Base-by-base conservation (phyloP, 2,113 vertebrate species). In the Cyanoramphus novaezelandiae region DNA sequence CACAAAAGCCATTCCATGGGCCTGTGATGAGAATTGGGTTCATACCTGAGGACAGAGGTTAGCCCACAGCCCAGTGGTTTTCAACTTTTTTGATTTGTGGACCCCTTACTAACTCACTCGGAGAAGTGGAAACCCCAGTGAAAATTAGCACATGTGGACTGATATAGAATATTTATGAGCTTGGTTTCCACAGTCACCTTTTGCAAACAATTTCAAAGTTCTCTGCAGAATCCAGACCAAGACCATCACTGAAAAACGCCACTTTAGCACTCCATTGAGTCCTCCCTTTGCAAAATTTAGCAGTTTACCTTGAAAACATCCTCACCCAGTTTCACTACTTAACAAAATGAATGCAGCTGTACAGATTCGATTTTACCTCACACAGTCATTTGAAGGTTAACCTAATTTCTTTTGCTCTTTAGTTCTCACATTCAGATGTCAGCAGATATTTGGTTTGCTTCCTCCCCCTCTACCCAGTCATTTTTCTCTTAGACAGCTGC, bases 371-470 rank as follows among this genome's bases (percentile, higher is more conserved):
- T 69, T 95, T 86, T 84, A 78, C 80, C 50, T 92, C 7, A 13
- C 27, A 52, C 0, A 25, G 29, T 55, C 46, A 82, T 84, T 88
- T 74, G 79, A 93, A 92, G 68, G 93, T 85, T 93, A 92, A 70
- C 71, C 37, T 78, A 50, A 94, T 82, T 92, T 93, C 31, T 91
- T 90, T 93, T 86, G 18, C 71, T 69, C 29, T 91, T 83, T 91
- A 80, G 67, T 95, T 97, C 88, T 93, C 88, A 86, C 72, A 83
- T 94, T 83, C 67, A n/a, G 80, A 91, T 90, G 85, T 91, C 90
- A 96, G 60, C 79, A 92, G 90, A 83, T 92, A 93, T 75, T 95
- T 95, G 43, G 64, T 7, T 95, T 75, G 71, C 23, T 72, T 84
- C 55, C 75, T 62, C 44, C 53, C 18, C 5, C 25, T 60, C 63